These are phyloP conservation scores for Thymelicus acteon DNA, from an alignment of 2,888 invertebrate species.

Conservation along the genomic window DNA sequence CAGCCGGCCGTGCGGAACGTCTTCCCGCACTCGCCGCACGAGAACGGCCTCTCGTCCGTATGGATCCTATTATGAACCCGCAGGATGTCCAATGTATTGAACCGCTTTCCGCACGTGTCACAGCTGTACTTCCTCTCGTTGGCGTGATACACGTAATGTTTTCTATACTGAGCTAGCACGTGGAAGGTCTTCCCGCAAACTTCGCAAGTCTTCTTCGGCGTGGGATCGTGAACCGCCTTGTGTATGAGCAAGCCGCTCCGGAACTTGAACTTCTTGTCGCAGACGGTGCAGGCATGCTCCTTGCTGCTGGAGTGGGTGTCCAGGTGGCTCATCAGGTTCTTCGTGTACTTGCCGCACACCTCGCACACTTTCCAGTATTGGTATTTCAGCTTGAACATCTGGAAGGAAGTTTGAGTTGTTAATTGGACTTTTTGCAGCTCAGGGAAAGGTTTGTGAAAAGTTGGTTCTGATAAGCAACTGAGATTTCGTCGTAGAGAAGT, in stretches of 20 bases:
- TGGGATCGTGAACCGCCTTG: conserved; percentile 73
- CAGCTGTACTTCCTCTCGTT: conserved; percentile 81
- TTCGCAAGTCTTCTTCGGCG: conserved; percentile 80
- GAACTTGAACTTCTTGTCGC: conserved; percentile 79
- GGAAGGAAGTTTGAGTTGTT: not conserved
- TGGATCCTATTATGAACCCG: conserved; percentile 79
- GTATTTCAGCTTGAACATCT: conserved; percentile 58
- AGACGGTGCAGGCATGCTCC: conserved; percentile 72
- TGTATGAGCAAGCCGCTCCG: conserved; percentile 77
- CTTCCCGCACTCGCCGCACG: conserved; percentile 77
- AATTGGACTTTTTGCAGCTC: too few relatives aligned
- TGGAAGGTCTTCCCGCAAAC: conserved; percentile 81
- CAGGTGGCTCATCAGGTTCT: conserved; percentile 71
- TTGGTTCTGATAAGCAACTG: too few relatives aligned
- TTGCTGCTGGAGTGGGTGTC: conserved; percentile 72
- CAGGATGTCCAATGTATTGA: conserved; percentile 81
- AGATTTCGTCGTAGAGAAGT: too few relatives aligned
- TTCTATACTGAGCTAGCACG: conserved; percentile 75
- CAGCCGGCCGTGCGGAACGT: conserved; percentile 79
- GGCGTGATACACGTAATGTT: conserved; percentile 81
- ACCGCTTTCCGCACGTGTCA: conserved; percentile 81
- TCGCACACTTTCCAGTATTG: conserved; percentile 79
- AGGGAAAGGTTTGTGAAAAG: too few relatives aligned
- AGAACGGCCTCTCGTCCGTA: conserved; percentile 75
- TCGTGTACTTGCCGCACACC: conserved; percentile 75